These are phyloP conservation scores for Chydorus sphaericus DNA, from an alignment of 2,888 invertebrate genomes.

Conservation along the genomic window DNA sequence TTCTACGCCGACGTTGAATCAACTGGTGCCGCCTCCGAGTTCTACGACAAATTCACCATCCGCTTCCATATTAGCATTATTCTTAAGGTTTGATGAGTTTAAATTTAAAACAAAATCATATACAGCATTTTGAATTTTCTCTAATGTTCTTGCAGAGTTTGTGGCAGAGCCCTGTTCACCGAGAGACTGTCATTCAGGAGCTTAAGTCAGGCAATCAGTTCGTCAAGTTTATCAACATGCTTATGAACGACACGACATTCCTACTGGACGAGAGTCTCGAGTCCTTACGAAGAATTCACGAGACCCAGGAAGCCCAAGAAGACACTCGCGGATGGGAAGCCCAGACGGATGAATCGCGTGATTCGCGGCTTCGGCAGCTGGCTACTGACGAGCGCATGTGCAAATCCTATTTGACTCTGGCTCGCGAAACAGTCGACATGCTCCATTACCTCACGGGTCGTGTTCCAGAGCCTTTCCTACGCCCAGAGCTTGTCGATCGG, in stretches of 20 bases:
- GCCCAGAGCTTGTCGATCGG: slow-evolving; percentile 81
- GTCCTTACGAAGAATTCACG: slow-evolving; percentile 51
- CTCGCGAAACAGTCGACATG: slow-evolving; percentile 94
- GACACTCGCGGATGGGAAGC: slow-evolving; percentile 50
- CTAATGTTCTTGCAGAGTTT: slow-evolving; percentile 38
- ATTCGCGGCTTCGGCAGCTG: slow-evolving; percentile 59
- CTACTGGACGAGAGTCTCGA: slow-evolving; percentile 89
- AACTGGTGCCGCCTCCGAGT: slow-evolving; percentile 94
- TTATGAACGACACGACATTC: slow-evolving; percentile 97
- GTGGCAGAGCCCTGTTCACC: slow-evolving; percentile 83
- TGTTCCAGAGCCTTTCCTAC: slow-evolving; percentile 86
- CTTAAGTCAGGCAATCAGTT: slow-evolving; percentile 77
- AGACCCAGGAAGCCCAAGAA: slow-evolving; percentile 69
- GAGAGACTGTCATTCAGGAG: slow-evolving; percentile 73
- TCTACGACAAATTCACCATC: slow-evolving; percentile 98
- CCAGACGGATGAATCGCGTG: slow-evolving; percentile 50
- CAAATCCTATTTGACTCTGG: slow-evolving; percentile 73
- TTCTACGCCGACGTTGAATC: slow-evolving; percentile 98
- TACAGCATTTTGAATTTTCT: too few relatives aligned
- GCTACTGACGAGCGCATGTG: slow-evolving; percentile 74
- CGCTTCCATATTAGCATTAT: slow-evolving; percentile 95
- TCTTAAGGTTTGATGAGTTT: slow-evolving; percentile 42
- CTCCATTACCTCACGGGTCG: slow-evolving; percentile 89
- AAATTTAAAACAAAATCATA: neutral
- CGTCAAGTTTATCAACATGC: slow-evolving; percentile 91